A percentile compares a stretch with the other conserved stretches of the same genome.
Evolutionary conservation across 2,888 invertebrate genomes (phyloP).

Genomic region (Conchocele bisecta): DNA sequence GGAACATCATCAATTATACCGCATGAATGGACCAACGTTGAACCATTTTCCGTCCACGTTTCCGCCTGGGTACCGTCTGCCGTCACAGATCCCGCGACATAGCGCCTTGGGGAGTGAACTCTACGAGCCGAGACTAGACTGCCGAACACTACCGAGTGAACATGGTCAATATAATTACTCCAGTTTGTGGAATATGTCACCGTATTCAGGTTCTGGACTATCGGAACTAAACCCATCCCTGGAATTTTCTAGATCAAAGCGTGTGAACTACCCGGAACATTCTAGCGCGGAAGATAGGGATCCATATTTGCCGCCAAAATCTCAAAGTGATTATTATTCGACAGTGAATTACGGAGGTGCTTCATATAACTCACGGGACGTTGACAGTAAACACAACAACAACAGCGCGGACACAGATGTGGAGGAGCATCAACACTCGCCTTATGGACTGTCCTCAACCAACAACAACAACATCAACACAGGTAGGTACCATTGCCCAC

Average conservation of each 20-base stretch:
- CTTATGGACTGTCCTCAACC: too few species aligned
- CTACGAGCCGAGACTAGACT: constrained; percentile 24
- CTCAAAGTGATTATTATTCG: neutral
- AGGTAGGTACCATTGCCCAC: too few species aligned
- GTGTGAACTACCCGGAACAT: too few species aligned
- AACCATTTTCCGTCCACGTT: constrained; percentile 64
- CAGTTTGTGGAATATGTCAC: constrained; percentile 42
- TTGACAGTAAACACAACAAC: too few species aligned
- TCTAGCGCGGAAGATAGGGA: too few species aligned
- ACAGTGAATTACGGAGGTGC: neutral
- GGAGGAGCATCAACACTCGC: too few species aligned
- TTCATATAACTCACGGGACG: too few species aligned
- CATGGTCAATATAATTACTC: neutral
- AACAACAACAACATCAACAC: too few species aligned
- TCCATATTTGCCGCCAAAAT: neutral
- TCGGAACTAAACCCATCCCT: neutral
- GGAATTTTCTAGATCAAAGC: constrained; percentile 1
- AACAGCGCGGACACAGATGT: too few species aligned
- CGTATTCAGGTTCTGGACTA: constrained; percentile 13
- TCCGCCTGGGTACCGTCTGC: constrained; percentile 50
- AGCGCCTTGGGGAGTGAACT: constrained; percentile 36
- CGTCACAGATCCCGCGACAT: constrained; percentile 35
- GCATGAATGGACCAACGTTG: constrained; percentile 66
- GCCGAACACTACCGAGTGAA: neutral
- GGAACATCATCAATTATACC: constrained; percentile 64